Conservation (phyloP, 2,797 vertebrate species). For the Fratercula arctica region DNA sequence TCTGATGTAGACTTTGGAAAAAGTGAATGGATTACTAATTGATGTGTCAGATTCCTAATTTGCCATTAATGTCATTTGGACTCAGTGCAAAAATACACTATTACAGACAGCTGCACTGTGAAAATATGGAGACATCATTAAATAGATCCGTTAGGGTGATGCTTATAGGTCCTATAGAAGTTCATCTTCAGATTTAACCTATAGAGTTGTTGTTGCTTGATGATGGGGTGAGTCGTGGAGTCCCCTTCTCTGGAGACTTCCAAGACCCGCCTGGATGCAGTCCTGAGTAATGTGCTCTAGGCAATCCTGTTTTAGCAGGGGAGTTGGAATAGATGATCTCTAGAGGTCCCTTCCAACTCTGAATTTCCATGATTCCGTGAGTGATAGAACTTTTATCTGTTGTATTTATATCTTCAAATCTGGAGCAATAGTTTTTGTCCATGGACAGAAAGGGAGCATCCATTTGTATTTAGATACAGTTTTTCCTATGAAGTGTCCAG, state of each 20-base stretch:
- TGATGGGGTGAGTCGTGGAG: background rate
- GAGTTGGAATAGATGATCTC: too few species aligned
- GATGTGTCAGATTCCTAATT: conserved; percentile 54
- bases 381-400: background rate
- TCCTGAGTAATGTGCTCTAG: too few species aligned
- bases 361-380: background rate
- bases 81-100: conserved; percentile 25
- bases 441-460: background rate
- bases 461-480: background rate
- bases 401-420: background rate
- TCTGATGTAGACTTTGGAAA: conserved; percentile 60
- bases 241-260: too few species aligned
- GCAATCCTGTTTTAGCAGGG: too few species aligned
- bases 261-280: too few species aligned
- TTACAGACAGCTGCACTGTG: conserved; percentile 24
- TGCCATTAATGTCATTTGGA: conserved; percentile 53
- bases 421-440: background rate
- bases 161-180: background rate
- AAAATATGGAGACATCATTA: conserved; percentile 31
- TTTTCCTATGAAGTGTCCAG: background rate
- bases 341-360: too few species aligned
- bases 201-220: background rate
- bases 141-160: background rate
- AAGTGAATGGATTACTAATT: conserved; percentile 59
- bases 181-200: background rate